A percentile compares a stretch with the other conserved stretches of the same genome.
phyloP scores from a whole-genome alignment of 2,113 vertebrate species.

The Opisthocomus hoazin region DNA sequence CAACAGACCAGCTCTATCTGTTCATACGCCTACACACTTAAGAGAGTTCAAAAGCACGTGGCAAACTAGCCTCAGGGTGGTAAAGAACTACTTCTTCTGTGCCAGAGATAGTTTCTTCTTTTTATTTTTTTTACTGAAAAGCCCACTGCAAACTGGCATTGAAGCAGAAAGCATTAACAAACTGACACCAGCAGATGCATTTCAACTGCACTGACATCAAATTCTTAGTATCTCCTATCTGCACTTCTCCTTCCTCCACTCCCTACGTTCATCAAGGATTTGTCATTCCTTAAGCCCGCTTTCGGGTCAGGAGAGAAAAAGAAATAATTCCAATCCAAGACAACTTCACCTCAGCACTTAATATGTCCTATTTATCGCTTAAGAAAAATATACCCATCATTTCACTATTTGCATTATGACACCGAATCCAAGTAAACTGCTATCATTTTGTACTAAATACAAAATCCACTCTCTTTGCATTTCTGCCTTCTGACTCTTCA shows the following conservation, averaged over 20 bases:
- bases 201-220: not conserved
- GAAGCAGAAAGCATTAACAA: not conserved
- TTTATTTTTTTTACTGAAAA: not conserved
- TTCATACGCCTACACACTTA: not conserved
- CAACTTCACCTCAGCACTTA: not conserved
- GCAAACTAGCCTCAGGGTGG: not conserved
- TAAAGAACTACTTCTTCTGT: not conserved
- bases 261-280: not conserved
- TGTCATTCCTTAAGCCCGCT: not conserved
- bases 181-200: not conserved
- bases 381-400: not conserved
- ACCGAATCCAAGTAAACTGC: not conserved
- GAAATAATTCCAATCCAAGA: not conserved
- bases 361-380: not conserved
- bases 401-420: not conserved
- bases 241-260: not conserved
- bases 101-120: not conserved
- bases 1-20: not conserved
- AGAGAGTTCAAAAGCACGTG: not conserved
- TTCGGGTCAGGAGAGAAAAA: not conserved
- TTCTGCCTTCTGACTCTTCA: not conserved
- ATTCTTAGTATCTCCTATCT: not conserved
- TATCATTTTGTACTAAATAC: not conserved
- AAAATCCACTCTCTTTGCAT: not conserved
- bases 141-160: not conserved